Evolutionary conservation across 2,888 invertebrate genomes (phyloP).

Genomic region (Leptinotarsa tumamoca): DNA sequence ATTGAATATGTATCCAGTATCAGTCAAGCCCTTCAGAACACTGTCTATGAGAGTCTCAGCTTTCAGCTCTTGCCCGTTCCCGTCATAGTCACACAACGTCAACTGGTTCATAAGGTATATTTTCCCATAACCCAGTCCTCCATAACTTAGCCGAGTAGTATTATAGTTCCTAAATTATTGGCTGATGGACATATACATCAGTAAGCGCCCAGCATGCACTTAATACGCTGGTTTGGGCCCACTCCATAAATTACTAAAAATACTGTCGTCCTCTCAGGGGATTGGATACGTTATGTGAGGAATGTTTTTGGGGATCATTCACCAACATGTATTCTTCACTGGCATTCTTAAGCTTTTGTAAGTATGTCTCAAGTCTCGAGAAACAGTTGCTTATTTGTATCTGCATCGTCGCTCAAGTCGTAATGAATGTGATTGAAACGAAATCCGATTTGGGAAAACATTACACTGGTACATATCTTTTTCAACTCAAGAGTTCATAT

Average conservation of each 20-base stretch:
- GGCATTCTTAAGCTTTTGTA: not conserved
- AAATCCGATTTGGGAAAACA: not conserved
- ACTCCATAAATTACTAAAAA: conserved; percentile 38
- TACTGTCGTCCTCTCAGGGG: conserved; percentile 33
- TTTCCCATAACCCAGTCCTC: not conserved
- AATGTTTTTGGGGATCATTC: conserved; percentile 33
- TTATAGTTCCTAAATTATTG: conserved; percentile 48
- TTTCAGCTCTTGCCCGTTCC: not conserved
- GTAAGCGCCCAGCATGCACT: conserved; percentile 46
- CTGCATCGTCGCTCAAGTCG: not conserved
- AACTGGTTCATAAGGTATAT: conserved; percentile 6
- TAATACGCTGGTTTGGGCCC: conserved; percentile 36
- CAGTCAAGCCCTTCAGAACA: too few relatives aligned
- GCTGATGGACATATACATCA: conserved; percentile 48
- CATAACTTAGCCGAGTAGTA: conserved; percentile 34
- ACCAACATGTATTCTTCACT: not conserved
- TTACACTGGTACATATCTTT: not conserved
- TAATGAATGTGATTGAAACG: not conserved
- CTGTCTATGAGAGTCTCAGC: not conserved
- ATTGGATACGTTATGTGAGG: conserved; percentile 31
- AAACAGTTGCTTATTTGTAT: not conserved
- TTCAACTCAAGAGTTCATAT: too few relatives aligned
- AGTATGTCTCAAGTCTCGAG: conserved; percentile 3
- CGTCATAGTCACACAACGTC: not conserved
- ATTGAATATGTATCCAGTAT: too few relatives aligned